Base-by-base conservation (phyloP, 2,113 vertebrate species). In the Chrysochloris asiatica region DNA sequence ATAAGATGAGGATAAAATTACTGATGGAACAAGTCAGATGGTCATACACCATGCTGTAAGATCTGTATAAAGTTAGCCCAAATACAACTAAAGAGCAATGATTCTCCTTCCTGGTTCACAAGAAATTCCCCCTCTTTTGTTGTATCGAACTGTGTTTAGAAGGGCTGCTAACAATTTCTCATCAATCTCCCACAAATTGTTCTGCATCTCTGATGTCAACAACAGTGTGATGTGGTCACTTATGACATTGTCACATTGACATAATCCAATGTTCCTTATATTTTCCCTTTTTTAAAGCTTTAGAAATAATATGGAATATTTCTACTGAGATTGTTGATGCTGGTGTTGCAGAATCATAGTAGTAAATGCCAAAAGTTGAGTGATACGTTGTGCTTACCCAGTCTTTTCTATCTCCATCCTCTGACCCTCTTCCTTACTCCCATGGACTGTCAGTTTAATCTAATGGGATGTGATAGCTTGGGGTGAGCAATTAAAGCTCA, bases 401-500 rank as follows among this genome's bases (percentile, higher is more conserved):
- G 0, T 77, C 30, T 63, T 21, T 48, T 59, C 21, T 50, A 30
- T 17, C 19, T 48, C 41, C 9, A 52, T 1, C 0, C 41, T 0
- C 56, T 41, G 76, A 0, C 14, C 83, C 12, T 79, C 33, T 82
- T 7, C 24, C 52, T 67, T 0, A 14, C 1, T 38, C 26, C 30
- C 50, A 78, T 75, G 71, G 61, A 61, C 28, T 10, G 1, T 50
- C 69, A 30, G 8, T 87, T 94, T 92, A 33, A 52, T 73, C 77
- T 88, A 76, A 69, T 86, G 84, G 30, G 5, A 3, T 76, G 3
- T 47, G 59, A 89, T 67, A 38, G 30, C 54, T 91, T 43, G 80
- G 13, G 9, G 21, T 80, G 69, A 86, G 38, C 22, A 78, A 90
- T 76, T 90, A 89, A 45, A 95, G 48, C 14, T 93, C 36, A 89